A percentile compares a stretch with the other conserved stretches of the same genome.
Conservation (phyloP, 2,888 invertebrate species). For the Drosophila nr. perissopoda region DNA sequence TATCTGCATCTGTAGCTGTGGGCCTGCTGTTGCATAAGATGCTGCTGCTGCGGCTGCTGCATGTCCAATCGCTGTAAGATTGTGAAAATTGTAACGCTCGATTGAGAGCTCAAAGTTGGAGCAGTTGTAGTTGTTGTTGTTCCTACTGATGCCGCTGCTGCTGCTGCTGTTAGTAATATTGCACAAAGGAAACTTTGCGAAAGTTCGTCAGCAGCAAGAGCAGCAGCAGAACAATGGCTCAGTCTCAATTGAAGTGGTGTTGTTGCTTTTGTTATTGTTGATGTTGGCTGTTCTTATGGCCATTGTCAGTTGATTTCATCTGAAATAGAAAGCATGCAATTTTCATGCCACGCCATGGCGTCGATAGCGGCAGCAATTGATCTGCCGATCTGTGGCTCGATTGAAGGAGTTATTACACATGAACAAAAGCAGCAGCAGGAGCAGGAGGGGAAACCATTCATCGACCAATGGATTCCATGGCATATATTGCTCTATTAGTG, state of each 20-base stretch:
- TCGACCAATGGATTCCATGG: constrained; percentile 47
- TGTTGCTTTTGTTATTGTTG: constrained; percentile 30
- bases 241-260: constrained; percentile 67
- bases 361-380: constrained; percentile 80
- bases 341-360: constrained; percentile 75
- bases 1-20: constrained; percentile 66
- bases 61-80: constrained; percentile 78
- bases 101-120: constrained; percentile 78
- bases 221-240: constrained; percentile 68
- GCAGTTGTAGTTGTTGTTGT: constrained; percentile 27
- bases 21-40: constrained; percentile 61
- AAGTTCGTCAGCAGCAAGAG: constrained; percentile 72
- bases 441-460: constrained; percentile 38
- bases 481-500: constrained; percentile 78
- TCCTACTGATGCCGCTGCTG: constrained; percentile 23
- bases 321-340: constrained; percentile 81
- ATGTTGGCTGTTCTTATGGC: constrained; percentile 57
- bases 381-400: constrained; percentile 74
- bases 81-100: constrained; percentile 81
- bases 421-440: constrained; percentile 54
- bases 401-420: constrained; percentile 81
- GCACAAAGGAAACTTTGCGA: constrained; percentile 76
- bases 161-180: constrained; percentile 74
- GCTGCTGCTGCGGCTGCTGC: constrained; percentile 58
- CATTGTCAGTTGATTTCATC: constrained; percentile 80